Base-by-base conservation (phyloP, 23 tunicate genomes). In the Phallusia fumigata region DNA sequence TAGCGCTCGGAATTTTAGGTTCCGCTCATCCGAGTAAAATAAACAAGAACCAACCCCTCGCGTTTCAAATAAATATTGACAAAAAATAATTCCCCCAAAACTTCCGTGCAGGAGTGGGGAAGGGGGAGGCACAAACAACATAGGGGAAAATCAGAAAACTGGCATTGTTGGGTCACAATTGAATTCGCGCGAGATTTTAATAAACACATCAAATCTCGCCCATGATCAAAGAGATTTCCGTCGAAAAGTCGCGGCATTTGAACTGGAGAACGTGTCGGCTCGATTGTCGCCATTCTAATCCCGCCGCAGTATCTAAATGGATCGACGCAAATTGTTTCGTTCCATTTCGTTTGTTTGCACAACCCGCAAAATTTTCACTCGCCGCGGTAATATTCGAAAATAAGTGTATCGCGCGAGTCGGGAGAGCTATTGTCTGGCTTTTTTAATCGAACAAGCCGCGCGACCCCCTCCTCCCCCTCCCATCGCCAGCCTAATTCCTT, bases 221-320 rank as follows among this genome's bases (percentile, higher is more conserved):
- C 1, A 58, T 58, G 69, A 58, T 58, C 69, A 58, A 58, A 58
- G 69, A 58, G 69, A 58, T 58, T 58, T 58, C 69, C 69, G 26
- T 22, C 69, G 26, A 8, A 58, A 58, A 58, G 69, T 58, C 69
- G 69, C 28, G 28, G 69, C 69, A 24, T 58, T 58, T 58, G 15
- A 24, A 58, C 13, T 58, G 15, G 5, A 21, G 5, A 58, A 58
- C 69, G 69, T 24, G 69, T 58, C 69, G 69, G 15, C 16, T 21
- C 3, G 2, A 58, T 58, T 58, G 69, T 58, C 69, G 69, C 69
- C 69, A 1, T 13, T 16, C 28, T 21, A 58, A 58, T 58, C 69
- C 69, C 69, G 28, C 28, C 69, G 11, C 69, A 24, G 26, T 16
- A 58, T 24, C 28, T 58, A 58, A 58, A 58, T 58, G 69, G 69